Percentiles rank a stretch among this genome's conserved stretches.
These are phyloP conservation scores for Psammodynastes pulverulentus DNA, from an alignment of 2,113 vertebrate species.

Conservation along the genomic window DNA sequence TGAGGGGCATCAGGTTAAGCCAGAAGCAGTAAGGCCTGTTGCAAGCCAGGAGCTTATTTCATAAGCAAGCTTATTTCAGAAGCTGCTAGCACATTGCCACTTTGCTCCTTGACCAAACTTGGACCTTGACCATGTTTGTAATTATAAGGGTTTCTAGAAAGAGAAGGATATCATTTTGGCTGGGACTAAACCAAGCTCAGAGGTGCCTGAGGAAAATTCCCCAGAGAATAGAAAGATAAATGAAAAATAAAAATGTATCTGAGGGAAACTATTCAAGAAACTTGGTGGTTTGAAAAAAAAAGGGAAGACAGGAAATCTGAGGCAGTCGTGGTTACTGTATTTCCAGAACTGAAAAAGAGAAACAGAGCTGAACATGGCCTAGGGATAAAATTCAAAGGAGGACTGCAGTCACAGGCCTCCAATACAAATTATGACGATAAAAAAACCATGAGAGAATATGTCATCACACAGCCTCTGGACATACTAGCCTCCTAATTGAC, in stretches of 20 bases:
- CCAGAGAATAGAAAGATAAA: not conserved
- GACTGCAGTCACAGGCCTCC: not conserved
- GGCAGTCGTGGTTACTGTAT: not conserved
- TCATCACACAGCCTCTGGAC: not conserved
- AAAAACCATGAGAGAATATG: not conserved
- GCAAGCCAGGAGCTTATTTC: not conserved
- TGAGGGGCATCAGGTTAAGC: not conserved
- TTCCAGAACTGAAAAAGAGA: not conserved
- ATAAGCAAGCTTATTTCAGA: not conserved
- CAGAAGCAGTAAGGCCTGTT: not conserved
- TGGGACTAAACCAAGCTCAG: not conserved
- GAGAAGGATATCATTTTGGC: not conserved
- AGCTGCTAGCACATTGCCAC: not conserved
- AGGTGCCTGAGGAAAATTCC: not conserved
- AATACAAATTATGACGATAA: not conserved
- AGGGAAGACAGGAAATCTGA: not conserved
- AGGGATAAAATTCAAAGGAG: not conserved
- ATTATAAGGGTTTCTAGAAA: not conserved
- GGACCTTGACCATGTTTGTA: not conserved
- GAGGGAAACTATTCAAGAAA: not conserved
- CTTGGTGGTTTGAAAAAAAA: not conserved
- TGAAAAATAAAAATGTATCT: not conserved
- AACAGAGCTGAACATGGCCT: not conserved
- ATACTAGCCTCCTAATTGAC: not conserved
- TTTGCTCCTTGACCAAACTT: not conserved